Evolutionary conservation across 2,797 vertebrate species (phyloP).

Genomic region (Smutsia temminckii): DNA sequence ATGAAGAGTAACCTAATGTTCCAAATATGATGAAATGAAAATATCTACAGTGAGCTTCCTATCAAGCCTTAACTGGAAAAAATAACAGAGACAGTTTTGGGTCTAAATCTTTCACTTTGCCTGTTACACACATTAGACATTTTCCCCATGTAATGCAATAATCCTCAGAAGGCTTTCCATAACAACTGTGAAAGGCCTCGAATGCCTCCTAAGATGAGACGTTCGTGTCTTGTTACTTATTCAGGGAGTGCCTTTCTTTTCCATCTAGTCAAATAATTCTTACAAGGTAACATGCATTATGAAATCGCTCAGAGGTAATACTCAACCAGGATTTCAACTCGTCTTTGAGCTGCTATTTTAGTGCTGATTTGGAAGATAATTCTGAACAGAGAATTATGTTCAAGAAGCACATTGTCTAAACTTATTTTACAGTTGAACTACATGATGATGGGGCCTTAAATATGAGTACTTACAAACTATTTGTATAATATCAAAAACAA

Average conservation of each 20-base stretch:
- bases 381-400: not conserved
- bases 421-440: not conserved
- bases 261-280: not conserved
- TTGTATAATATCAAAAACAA: not conserved
- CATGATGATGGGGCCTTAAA: not conserved
- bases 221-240: not conserved
- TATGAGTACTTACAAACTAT: not conserved
- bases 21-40: not conserved
- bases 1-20: not conserved
- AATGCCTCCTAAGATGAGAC: not conserved
- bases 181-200: not conserved
- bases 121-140: not conserved
- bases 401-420: not conserved
- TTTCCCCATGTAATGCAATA: not conserved
- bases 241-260: not conserved
- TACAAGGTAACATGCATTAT: not conserved
- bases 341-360: not conserved
- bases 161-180: not conserved
- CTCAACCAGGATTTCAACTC: not conserved
- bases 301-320: not conserved
- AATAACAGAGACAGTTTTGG: not conserved
- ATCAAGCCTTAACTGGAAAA: not conserved
- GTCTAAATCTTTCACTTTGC: not conserved
- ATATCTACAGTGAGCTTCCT: not conserved
- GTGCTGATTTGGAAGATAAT: not conserved